phyloP scores from a whole-genome alignment of 2,113 vertebrate genomes.

The Mugil cephalus region DNA sequence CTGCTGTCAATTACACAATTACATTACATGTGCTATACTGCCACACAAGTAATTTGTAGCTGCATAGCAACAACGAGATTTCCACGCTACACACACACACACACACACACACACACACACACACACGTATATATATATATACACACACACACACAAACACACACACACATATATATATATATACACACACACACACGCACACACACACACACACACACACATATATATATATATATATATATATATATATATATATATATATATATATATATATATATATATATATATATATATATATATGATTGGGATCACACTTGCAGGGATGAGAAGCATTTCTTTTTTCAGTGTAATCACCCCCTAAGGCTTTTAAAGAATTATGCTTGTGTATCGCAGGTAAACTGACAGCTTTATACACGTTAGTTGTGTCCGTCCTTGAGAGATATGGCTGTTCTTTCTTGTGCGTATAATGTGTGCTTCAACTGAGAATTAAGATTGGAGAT shows the following conservation, averaged over 20 bases:
- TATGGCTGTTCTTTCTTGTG: background rate
- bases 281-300: no score
- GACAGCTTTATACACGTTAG: slow-evolving; percentile 11
- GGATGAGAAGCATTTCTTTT: background rate
- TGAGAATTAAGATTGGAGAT: background rate
- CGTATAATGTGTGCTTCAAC: background rate
- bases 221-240: no score
- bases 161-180: no score
- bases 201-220: no score
- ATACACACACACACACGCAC: no score
- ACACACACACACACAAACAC: no score
- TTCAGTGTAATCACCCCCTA: slow-evolving; percentile 4
- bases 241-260: no score
- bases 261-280: no score
- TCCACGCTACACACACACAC: background rate
- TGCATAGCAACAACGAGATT: slow-evolving; percentile 34
- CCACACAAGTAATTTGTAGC: slow-evolving; percentile 26
- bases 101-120: no score
- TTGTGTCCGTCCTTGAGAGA: slow-evolving; percentile 7
- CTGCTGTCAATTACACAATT: slow-evolving; percentile 8
- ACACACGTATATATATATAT: no score
- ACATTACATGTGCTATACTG: slow-evolving; percentile 13
- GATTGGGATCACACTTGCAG: slow-evolving; percentile 4
- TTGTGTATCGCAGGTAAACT: slow-evolving; percentile 14
- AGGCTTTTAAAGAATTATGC: slow-evolving; percentile 27